These are phyloP conservation scores for Erythrocebus patas DNA, from an alignment of 2,113 vertebrate genomes.

Conservation along the genomic window DNA sequence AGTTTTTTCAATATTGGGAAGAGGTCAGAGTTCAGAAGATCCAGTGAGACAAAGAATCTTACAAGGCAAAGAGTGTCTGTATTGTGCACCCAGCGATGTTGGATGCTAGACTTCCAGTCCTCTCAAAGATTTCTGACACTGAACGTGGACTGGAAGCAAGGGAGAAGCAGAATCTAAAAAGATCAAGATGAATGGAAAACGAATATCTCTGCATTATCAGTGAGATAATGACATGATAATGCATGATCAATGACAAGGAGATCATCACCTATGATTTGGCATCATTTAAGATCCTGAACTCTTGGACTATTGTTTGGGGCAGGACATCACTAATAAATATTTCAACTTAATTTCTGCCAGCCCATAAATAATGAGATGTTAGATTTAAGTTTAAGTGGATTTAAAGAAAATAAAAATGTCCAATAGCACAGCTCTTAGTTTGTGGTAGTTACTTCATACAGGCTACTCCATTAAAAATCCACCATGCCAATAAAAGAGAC, in stretches of 20 bases:
- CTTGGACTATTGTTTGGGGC: neutral
- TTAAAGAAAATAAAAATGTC: conserved; percentile 25
- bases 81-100: neutral
- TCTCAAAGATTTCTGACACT: conserved; percentile 12
- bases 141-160: neutral
- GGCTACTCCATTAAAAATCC: conserved; percentile 28
- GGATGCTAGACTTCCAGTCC: neutral
- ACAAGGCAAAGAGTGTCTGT: neutral
- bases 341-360: neutral
- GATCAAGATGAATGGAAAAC: neutral
- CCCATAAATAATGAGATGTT: neutral
- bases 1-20: neutral
- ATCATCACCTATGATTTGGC: neutral
- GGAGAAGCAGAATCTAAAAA: neutral
- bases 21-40: conserved; percentile 12
- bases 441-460: neutral
- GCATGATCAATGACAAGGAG: neutral
- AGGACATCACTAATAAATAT: neutral
- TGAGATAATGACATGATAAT: neutral
- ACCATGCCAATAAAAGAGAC: neutral
- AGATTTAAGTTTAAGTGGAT: neutral
- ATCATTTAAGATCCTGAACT: neutral
- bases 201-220: neutral
- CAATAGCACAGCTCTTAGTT: neutral
- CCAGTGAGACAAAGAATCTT: neutral